phyloP scores from a whole-genome alignment of 2,113 vertebrate species.

The Triplophysa rosa region DNA sequence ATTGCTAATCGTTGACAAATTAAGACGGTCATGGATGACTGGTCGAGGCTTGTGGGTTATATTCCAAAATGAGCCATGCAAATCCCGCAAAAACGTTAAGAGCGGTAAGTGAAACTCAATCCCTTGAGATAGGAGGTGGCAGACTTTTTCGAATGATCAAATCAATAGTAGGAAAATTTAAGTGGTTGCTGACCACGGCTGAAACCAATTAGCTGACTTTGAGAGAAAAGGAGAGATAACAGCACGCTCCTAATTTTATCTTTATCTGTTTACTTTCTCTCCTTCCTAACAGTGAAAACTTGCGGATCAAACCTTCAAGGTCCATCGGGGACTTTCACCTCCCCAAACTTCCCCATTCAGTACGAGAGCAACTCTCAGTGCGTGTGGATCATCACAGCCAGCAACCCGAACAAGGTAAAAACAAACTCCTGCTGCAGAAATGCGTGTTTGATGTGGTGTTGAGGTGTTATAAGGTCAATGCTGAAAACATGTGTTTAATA shows the following conservation, averaged over 20 bases:
- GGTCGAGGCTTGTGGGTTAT: slow-evolving; percentile 38
- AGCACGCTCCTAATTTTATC: background rate
- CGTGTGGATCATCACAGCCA: slow-evolving; percentile 81
- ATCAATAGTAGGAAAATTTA: slow-evolving; percentile 22
- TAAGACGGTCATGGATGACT: slow-evolving; percentile 39
- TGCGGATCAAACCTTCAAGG: slow-evolving; percentile 81
- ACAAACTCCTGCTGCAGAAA: background rate
- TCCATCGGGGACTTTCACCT: slow-evolving; percentile 76
- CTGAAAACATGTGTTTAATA: background rate
- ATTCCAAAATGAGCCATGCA: slow-evolving; percentile 43
- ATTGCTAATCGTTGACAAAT: slow-evolving; percentile 48
- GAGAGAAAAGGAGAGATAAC: background rate
- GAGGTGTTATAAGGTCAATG: background rate
- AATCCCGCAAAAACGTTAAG: slow-evolving; percentile 11
- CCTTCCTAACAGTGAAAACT: slow-evolving; percentile 73
- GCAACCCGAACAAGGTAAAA: slow-evolving; percentile 79
- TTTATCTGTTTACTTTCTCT: background rate
- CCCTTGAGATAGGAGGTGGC: background rate
- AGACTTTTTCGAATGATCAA: slow-evolving; percentile 6
- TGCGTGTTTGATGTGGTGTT: background rate
- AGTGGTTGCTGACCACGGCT: slow-evolving; percentile 2
- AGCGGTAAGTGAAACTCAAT: slow-evolving; percentile 23
- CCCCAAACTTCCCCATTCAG: slow-evolving; percentile 80
- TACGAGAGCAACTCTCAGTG: slow-evolving; percentile 83
- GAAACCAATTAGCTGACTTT: slow-evolving; percentile 27